phyloP scores from a whole-genome alignment of 2,797 vertebrate genomes.

The Rhinophrynus dorsalis region DNA sequence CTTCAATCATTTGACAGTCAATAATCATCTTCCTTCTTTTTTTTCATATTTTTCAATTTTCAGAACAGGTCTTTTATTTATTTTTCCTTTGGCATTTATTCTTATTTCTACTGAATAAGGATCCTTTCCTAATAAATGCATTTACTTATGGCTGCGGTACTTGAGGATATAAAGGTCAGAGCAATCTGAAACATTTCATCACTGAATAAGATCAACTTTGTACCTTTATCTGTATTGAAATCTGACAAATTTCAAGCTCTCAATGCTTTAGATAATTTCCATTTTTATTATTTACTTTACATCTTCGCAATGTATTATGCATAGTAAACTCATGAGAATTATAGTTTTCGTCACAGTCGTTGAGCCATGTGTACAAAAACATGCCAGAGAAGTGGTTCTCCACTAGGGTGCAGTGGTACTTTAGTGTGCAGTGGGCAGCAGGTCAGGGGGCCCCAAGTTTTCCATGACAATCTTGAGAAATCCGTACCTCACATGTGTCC shows the following conservation, averaged over 20 bases:
- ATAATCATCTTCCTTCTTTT: neutral
- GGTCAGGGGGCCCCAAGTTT: too few species aligned
- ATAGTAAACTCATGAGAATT: too few species aligned
- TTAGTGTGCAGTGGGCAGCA: too few species aligned
- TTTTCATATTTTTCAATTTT: too few species aligned
- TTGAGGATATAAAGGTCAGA: conserved; percentile 29
- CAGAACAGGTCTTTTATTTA: too few species aligned
- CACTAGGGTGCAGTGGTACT: too few species aligned
- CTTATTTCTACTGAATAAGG: neutral
- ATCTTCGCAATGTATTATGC: neutral
- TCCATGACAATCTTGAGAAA: too few species aligned
- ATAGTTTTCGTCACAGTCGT: too few species aligned
- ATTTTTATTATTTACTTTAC: neutral
- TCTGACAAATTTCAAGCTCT: neutral
- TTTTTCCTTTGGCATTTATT: too few species aligned
- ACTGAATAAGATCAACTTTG: conserved; percentile 13
- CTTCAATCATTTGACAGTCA: neutral
- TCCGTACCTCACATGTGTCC: too few species aligned
- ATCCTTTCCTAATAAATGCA: neutral
- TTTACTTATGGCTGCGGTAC: neutral
- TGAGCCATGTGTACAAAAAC: too few species aligned
- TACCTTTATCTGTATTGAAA: neutral
- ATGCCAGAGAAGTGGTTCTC: too few species aligned
- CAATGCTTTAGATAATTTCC: neutral
- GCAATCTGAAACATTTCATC: conserved; percentile 19